Conservation (phyloP, 2,888 invertebrate species). For the Eueremaeus valkanovi region DNA sequence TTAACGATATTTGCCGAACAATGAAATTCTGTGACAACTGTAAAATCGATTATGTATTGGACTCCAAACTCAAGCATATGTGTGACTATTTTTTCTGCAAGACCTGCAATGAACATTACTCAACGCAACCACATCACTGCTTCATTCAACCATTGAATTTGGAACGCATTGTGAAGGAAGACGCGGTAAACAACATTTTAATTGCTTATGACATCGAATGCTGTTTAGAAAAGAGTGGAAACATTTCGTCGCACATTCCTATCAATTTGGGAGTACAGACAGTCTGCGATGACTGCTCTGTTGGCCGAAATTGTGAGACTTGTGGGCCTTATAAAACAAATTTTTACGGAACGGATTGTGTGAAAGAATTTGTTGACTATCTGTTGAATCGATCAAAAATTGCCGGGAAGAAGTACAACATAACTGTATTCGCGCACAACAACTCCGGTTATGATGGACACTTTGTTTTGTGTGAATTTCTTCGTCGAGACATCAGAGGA, state of each 20-base stretch:
- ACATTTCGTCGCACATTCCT: background rate
- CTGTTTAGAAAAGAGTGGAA: background rate
- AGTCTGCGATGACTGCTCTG: conserved; percentile 17
- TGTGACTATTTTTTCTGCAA: no score
- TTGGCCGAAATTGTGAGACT: no score
- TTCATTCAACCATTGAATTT: no score
- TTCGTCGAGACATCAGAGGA: background rate
- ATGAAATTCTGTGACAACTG: background rate
- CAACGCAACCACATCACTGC: no score
- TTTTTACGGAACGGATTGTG: background rate
- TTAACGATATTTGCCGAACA: background rate
- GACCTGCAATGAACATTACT: no score
- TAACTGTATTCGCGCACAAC: conserved; percentile 33
- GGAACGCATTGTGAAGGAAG: background rate
- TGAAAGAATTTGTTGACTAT: no score
- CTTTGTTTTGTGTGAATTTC: background rate
- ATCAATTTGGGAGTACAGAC: background rate
- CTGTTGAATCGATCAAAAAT: no score
- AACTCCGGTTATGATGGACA: conserved; percentile 24
- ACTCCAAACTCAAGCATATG: no score
- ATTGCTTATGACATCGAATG: conserved; percentile 37
- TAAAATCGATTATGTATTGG: background rate
- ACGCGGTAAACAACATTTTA: background rate
- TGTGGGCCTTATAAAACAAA: no score
- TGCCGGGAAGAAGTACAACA: background rate